These are phyloP conservation scores for Knipowitschia caucasica DNA, from an alignment of 2,797 vertebrate genomes.

Conservation along the genomic window DNA sequence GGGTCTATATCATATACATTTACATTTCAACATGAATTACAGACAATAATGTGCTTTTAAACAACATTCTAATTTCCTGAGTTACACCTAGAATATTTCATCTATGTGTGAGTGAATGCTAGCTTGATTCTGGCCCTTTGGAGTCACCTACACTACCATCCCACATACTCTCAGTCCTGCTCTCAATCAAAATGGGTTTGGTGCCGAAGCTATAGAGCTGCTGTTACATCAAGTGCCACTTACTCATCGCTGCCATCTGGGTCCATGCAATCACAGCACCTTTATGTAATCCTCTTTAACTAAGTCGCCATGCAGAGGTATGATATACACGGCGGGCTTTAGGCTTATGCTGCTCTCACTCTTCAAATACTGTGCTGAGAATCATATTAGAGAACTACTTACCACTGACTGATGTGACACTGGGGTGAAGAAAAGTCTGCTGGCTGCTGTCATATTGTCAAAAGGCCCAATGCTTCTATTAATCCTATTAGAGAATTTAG, in stretches of 20 bases:
- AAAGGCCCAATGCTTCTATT: neutral
- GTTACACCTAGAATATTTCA: too few species aligned
- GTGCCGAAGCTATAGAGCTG: constrained; percentile 58
- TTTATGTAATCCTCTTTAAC: constrained; percentile 29
- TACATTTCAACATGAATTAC: too few species aligned
- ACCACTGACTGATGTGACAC: neutral
- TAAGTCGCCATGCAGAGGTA: constrained; percentile 10
- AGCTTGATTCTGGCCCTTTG: constrained; percentile 43
- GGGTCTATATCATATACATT: too few species aligned
- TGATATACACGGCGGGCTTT: constrained; percentile 13
- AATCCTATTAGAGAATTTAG: neutral
- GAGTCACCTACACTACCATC: constrained; percentile 25
- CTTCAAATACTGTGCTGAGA: neutral
- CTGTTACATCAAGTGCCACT: constrained; percentile 59
- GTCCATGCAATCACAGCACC: constrained; percentile 18
- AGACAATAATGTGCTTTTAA: too few species aligned
- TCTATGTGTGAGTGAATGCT: constrained; percentile 40
- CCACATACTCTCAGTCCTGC: constrained; percentile 49
- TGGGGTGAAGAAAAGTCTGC: neutral
- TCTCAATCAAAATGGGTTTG: constrained; percentile 68
- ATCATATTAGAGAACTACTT: neutral
- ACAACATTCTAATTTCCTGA: too few species aligned
- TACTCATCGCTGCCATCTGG: constrained; percentile 57
- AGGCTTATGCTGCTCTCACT: constrained; percentile 3
- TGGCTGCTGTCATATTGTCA: neutral